These are phyloP conservation scores for Poecilus cupreus DNA, from an alignment of 2,888 invertebrate genomes.

Conservation along the genomic window DNA sequence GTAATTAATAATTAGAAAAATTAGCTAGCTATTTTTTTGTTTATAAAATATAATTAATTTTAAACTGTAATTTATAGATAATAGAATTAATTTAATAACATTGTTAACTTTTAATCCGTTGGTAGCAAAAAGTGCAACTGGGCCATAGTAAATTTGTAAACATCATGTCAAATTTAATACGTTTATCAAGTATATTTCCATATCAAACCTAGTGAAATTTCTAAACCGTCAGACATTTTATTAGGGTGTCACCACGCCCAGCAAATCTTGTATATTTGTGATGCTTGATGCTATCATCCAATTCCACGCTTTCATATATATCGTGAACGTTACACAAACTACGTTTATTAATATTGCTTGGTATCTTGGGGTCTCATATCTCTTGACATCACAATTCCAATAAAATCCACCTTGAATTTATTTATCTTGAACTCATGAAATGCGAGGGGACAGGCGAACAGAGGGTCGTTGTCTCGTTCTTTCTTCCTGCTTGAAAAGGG, in stretches of 20 bases:
- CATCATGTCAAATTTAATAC: no score
- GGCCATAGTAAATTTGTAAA: no score
- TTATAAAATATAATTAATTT: no score
- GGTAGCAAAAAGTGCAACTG: no score
- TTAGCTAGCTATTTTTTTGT: no score
- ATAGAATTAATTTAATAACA: no score
- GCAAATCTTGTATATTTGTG: conserved; percentile 30
- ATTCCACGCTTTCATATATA: conserved; percentile 35
- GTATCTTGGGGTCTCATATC: conserved; percentile 51
- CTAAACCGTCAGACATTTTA: neutral
- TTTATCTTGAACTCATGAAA: conserved; percentile 57
- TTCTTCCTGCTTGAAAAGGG: neutral
- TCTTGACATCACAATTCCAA: conserved; percentile 62
- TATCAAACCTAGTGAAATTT: neutral
- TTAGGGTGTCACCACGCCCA: neutral
- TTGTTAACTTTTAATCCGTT: no score
- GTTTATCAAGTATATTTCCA: no score
- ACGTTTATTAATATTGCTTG: conserved; percentile 56
- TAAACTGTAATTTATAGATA: no score
- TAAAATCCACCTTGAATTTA: conserved; percentile 61
- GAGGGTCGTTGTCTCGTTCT: conserved; percentile 3
- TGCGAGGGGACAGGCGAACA: neutral
- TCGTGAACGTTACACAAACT: conserved; percentile 45
- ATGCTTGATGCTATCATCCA: conserved; percentile 7
- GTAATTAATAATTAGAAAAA: no score